phyloP scores from a whole-genome alignment of 1,140 invertebrate genomes.

The Danaus melanippus region DNA sequence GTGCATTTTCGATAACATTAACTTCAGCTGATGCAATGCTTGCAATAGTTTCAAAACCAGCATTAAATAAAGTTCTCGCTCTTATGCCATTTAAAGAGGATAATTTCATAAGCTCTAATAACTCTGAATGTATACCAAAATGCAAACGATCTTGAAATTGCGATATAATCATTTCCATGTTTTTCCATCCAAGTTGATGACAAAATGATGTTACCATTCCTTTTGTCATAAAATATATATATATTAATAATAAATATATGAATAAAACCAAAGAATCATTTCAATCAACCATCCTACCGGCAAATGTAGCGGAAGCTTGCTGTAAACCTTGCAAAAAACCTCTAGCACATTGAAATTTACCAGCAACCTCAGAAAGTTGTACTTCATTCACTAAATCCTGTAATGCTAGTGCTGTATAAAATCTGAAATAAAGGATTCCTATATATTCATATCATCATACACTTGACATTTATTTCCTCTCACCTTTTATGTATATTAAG shows the following conservation, averaged over 20 bases:
- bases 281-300: constrained; percentile 75
- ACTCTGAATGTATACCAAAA: constrained; percentile 94
- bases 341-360: constrained; percentile 88
- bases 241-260: constrained; percentile 11
- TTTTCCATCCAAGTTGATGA: constrained; percentile 92
- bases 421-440: constrained; percentile 71
- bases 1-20: constrained; percentile 80
- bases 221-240: constrained; percentile 40
- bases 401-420: constrained; percentile 93
- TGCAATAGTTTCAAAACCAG: constrained; percentile 84
- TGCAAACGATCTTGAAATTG: constrained; percentile 95
- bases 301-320: constrained; percentile 95
- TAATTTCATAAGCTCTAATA: constrained; percentile 92
- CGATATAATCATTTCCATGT: constrained; percentile 89
- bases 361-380: constrained; percentile 82
- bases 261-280: not conserved
- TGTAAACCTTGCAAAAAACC: constrained; percentile 94
- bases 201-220: constrained; percentile 95
- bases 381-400: constrained; percentile 95
- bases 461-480: not conserved
- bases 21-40: constrained; percentile 83
- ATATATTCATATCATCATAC: too few relatives aligned
- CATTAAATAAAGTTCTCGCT: constrained; percentile 88
- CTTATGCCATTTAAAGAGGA: constrained; percentile 87
- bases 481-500: constrained; percentile 72